These are phyloP conservation scores for Muscicapa comitata DNA, from an alignment of 2,797 vertebrate species.

Conservation along the genomic window DNA sequence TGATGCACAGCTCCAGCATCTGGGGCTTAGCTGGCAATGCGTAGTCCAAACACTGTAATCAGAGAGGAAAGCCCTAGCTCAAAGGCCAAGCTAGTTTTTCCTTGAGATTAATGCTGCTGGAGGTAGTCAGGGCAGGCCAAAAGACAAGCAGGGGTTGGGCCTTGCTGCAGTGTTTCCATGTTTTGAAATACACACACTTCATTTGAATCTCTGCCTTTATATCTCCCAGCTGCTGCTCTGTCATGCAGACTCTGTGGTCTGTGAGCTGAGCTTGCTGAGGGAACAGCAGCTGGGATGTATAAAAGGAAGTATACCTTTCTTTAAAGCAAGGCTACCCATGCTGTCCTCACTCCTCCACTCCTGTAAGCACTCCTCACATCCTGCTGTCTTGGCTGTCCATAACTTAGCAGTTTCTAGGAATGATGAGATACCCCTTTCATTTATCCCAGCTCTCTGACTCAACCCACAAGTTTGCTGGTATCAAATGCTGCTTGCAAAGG, in stretches of 20 bases:
- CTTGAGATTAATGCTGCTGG: background rate
- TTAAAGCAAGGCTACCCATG: background rate
- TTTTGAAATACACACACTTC: background rate
- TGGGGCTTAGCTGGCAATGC: background rate
- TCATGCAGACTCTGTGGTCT: background rate
- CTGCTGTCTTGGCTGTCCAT: background rate
- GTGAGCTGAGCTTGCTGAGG: background rate
- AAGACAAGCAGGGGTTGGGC: background rate
- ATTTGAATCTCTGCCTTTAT: background rate
- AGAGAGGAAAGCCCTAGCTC: background rate
- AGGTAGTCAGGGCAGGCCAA: background rate
- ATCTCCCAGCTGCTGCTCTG: slow-evolving; percentile 17
- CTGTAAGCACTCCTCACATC: background rate
- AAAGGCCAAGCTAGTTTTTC: background rate
- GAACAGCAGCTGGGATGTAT: slow-evolving; percentile 1
- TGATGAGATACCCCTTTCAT: background rate
- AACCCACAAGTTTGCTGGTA: background rate
- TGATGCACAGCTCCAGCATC: background rate
- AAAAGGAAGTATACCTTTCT: background rate
- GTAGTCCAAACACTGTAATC: background rate
- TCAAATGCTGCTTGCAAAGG: background rate
- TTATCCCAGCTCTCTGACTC: background rate
- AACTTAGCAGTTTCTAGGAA: background rate
- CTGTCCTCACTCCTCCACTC: background rate
- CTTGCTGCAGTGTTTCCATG: background rate